These are phyloP conservation scores for Menidia menidia DNA, from an alignment of 2,797 vertebrate genomes.

Conservation along the genomic window DNA sequence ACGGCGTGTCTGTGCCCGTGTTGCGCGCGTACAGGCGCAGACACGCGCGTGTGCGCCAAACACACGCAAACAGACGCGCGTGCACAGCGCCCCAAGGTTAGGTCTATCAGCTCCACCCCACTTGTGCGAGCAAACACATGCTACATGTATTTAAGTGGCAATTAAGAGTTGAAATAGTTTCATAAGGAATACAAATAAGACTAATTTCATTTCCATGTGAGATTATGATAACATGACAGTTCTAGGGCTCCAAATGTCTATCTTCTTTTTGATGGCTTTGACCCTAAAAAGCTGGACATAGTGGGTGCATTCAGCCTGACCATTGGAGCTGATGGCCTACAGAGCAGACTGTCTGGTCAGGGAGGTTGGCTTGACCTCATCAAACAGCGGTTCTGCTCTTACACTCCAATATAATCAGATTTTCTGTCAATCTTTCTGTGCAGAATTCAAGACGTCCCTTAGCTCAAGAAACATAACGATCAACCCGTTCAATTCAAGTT, in stretches of 20 bases:
- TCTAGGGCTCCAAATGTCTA: background rate
- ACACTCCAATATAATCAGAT: background rate
- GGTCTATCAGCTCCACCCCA: constrained; percentile 32
- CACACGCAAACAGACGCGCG: constrained; percentile 17
- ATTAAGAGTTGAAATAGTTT: constrained; percentile 5
- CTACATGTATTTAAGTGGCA: constrained; percentile 8
- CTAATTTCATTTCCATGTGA: too few species aligned
- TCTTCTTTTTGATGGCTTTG: background rate
- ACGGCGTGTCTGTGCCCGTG: constrained; percentile 30
- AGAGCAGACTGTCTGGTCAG: constrained; percentile 3
- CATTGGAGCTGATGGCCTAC: background rate
- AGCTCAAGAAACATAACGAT: background rate
- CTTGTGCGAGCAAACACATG: constrained; percentile 11
- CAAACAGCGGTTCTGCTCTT: constrained; percentile 2
- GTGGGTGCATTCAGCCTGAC: background rate
- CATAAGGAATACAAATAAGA: background rate
- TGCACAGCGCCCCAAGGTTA: constrained; percentile 47
- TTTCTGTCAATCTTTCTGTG: background rate
- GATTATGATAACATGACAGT: background rate
- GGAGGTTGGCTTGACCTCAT: constrained; percentile 2
- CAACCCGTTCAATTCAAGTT: background rate
- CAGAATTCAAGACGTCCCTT: background rate
- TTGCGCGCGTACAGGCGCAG: constrained; percentile 16
- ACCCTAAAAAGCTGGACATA: background rate
- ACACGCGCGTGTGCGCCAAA: constrained; percentile 7